Conservation (phyloP, 2,888 invertebrate genomes). For the Tiliacea aurago region DNA sequence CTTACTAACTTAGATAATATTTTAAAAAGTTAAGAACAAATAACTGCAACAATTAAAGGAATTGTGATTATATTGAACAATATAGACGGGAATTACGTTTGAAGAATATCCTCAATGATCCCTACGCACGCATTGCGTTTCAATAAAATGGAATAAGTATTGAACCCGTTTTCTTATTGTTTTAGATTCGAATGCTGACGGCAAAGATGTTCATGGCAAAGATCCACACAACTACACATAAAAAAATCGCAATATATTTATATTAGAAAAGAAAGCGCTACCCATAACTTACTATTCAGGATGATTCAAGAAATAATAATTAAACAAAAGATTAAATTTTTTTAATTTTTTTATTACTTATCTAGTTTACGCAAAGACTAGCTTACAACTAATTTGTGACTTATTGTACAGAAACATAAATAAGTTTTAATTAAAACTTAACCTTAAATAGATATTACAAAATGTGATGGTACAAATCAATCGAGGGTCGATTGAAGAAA, state of each 20-base stretch:
- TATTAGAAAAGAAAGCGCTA: not conserved
- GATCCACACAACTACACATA: slow-evolving; percentile 2
- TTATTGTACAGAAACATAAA: slow-evolving; percentile 86
- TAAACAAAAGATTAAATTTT: slow-evolving; percentile 30
- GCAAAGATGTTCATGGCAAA: not conserved
- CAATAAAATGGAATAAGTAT: not conserved
- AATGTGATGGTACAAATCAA: slow-evolving; percentile 64
- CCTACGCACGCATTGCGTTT: not conserved
- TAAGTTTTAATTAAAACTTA: slow-evolving; percentile 78
- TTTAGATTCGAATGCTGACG: slow-evolving; percentile 13
- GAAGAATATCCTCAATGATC: not conserved
- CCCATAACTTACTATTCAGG: not conserved
- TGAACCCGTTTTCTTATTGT: slow-evolving; percentile 14
- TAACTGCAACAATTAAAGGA: no score
- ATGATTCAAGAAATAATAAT: not conserved
- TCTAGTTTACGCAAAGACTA: slow-evolving; percentile 86
- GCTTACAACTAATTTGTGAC: slow-evolving; percentile 90
- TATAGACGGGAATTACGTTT: not conserved
- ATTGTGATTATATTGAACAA: not conserved
- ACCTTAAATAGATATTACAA: slow-evolving; percentile 66
- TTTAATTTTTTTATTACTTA: slow-evolving; percentile 75
- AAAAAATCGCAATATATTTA: not conserved
- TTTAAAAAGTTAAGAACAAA: not conserved
- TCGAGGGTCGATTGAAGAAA: slow-evolving; percentile 47
- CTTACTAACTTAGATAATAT: no score